Evolutionary conservation across 1,140 invertebrate genomes (phyloP).

Genomic region (Sarcophaga bullata): DNA sequence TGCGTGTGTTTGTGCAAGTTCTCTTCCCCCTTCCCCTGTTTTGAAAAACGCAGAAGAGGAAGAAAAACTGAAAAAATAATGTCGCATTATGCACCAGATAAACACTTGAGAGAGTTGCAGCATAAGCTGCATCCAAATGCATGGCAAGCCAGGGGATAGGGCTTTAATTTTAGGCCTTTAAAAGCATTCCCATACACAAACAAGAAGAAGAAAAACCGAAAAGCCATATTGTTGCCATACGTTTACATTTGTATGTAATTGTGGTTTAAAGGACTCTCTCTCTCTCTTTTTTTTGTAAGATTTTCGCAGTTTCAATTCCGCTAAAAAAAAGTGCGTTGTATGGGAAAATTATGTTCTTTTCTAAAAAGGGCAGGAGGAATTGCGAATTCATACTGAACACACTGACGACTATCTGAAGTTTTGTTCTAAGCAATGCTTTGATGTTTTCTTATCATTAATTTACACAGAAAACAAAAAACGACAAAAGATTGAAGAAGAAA

Average conservation of each 20-base stretch:
- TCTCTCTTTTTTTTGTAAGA: neutral
- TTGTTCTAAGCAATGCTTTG: neutral
- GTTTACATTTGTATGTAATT: neutral
- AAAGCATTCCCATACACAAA: slow-evolving; percentile 3
- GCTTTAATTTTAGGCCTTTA: neutral
- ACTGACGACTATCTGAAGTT: slow-evolving; percentile 21
- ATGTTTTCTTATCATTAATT: neutral
- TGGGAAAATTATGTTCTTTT: neutral
- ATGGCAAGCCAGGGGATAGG: neutral
- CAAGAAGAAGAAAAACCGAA: neutral
- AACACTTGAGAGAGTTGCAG: slow-evolving; percentile 29
- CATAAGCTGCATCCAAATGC: slow-evolving; percentile 8
- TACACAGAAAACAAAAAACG: neutral
- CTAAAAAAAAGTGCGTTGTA: neutral
- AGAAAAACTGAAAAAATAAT: slow-evolving; percentile 10
- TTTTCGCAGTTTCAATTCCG: neutral
- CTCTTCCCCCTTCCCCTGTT: neutral
- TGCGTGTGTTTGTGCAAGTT: too few relatives aligned
- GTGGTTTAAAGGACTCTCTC: neutral
- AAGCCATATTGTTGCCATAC: neutral
- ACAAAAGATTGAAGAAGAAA: neutral
- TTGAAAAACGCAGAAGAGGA: neutral
- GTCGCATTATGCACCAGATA: slow-evolving; percentile 30
- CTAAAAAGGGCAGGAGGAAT: neutral
- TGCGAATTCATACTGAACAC: neutral